Evolutionary conservation across 53 echinoderm and acorn worm genomes (phyloP), one percentile per base, ranked within the genome.

Genomic region (Holothuria scabra): DNA sequence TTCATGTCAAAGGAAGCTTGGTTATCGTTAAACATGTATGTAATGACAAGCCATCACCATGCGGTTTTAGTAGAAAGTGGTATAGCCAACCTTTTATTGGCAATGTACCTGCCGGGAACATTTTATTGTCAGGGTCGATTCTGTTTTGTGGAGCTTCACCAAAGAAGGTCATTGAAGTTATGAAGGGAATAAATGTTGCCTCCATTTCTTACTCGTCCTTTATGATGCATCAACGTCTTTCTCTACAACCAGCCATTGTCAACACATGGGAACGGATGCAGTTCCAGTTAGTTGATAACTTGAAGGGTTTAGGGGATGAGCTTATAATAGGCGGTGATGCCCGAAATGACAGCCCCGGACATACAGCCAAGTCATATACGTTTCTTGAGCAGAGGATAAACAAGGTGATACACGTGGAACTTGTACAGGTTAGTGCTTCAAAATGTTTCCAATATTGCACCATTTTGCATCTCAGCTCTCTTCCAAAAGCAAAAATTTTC

Each of bases 361-460:
- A 91, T 34, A 84, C 76, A 5, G 91, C 91, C 1, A 91, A 91
- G 1, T 84, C 76, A 44, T 91, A 91, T 46, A 84, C 83, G 0
- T 57, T 87, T 2, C 82, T 91, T 69, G 87, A 91, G 56, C 65
- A 79, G 49, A 78, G 58, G 1, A 41, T 28, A 1, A 71, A 78
- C 21, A 76, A 84, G 46, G 66, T 91, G 31, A 30, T 91, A 9
- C 79, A 87, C 68, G 59, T 91, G 25, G 57, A 87, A 61, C 80
- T 91, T 66, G 91, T 91, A 4, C 87, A 91, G 84, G 80, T 86
- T 18, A 1, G 14, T 16, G 18, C 44, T 52, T 3, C 14, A 52
- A 52, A 52, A 52, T 52, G 3, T 2, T 52, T 52, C 16, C n/a
- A n/a, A n/a, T n/a, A n/a, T n/a, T n/a, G n/a, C n/a, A n/a, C n/a